Evolutionary conservation across 2,113 vertebrate species (phyloP), one percentile per base, ranked within the genome.

Genomic region (Syngnathoides biaculeatus): DNA sequence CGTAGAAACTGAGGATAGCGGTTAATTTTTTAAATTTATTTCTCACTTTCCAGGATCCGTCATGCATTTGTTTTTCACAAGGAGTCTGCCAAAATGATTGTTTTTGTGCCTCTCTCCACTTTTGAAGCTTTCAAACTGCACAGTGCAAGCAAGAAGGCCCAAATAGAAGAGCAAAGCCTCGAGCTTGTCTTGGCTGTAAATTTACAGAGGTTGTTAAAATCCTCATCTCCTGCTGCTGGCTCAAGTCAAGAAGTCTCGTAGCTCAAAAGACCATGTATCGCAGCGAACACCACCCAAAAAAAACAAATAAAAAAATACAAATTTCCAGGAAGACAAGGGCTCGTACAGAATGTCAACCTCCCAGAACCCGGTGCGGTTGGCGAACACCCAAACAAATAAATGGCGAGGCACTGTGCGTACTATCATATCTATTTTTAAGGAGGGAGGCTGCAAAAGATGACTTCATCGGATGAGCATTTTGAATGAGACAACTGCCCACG

Each of bases 381-480:
- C 58, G 20, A 22, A 24, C 38, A 62, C 59, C 59, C 59, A 42
- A 62, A 62, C 38, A 62, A 42, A 62, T 42, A 22, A n/a, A 40
- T 7, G 15, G 55, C 13, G 55, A 57, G 55, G 26, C 55, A 30
- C 14, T 57, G 55, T 57, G 55, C 8, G 55, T 57, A 57, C 55
- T 57, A 57, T 24, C 5, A 13, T 2, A 42, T 62, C 59, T 62
- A 62, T 62, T 62, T 42, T 43, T 62, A 43, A 43, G 55, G 55
- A 24, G 39, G 39, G 13, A 62, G 38, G 14, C 42, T 62, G 59
- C 39, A 40, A 24, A 42, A 62, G 59, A 62, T 62, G 59, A 62
- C 39, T 62, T 62, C 59, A 62, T 42, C 7, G 59, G 59, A 62
- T 22, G 59, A 42, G 39, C n/a, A 61, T 61, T 61, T 61, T 61